Base-by-base conservation (phyloP, 2,113 vertebrate genomes). In the Callospermophilus lateralis region DNA sequence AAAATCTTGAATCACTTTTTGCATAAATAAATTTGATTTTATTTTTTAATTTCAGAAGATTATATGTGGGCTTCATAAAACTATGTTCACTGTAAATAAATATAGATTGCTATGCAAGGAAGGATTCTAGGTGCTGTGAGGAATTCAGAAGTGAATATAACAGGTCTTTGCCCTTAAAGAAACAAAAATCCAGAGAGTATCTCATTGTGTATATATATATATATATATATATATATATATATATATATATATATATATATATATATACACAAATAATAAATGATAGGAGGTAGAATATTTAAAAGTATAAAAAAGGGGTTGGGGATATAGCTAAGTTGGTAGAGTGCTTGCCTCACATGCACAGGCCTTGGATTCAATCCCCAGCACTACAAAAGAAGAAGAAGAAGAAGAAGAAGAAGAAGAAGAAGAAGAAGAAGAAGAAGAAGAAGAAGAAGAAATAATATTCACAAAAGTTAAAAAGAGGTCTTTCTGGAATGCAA, bases 1-100 rank as follows among this genome's bases (percentile, higher is more conserved):
- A 72, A 84, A 84, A 89, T 67, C 28, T 93, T 79, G 19, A 93
- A 84, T 93, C 19, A 90, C 3, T 22, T 28, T 73, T 34, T 84
- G 37, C 70, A 95, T 86, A 76, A 76, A 76, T 63, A 10, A 86
- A 85, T 95, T 39, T 81, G 34, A 55, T 70, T 84, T 84, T 84
- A 63, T 53, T 53, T 94, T 96, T 94, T 74, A 74, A 95, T 93
- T 95, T 88, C n/a, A 92, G 16, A 94, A 51, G 32, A 93, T 95
- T 45, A 90, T 78, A 67, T 78, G 34, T 96, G 79, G 26, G 79
- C n/a, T 61, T 84, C 28, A 95, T 65, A 70, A 92, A 94, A 86
- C 22, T 70, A 85, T 58, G 28, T 34, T 93, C 74, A 77, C 48
- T 30, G 8, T 51, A 87, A 96, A 90, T 55, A 85, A 85, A 93